These are phyloP conservation scores for Cervus canadensis DNA, from an alignment of 2,113 vertebrate species.

Conservation along the genomic window DNA sequence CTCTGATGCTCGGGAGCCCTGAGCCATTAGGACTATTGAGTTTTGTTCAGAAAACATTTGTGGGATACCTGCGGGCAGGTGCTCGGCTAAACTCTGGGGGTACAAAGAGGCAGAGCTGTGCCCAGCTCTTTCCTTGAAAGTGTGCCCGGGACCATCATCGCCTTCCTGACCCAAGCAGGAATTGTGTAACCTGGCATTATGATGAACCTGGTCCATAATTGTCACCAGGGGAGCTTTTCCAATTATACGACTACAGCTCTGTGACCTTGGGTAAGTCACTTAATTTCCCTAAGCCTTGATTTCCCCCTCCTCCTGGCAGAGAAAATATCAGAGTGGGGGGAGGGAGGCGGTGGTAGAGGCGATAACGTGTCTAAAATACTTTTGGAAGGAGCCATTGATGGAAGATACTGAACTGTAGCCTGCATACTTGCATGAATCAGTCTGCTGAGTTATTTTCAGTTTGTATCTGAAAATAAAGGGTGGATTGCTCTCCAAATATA, in stretches of 20 bases:
- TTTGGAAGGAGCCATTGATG: neutral
- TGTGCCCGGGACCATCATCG: neutral
- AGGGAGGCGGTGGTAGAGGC: neutral
- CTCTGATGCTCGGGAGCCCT: accelerated
- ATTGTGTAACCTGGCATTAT: neutral
- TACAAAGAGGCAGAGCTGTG: neutral
- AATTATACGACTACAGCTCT: neutral
- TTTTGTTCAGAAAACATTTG: neutral
- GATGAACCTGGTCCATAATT: accelerated
- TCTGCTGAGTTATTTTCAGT: constrained; percentile 32
- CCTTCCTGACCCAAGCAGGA: neutral
- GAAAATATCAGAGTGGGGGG: neutral
- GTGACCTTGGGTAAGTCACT: neutral
- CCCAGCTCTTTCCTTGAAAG: neutral
- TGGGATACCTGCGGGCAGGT: neutral
- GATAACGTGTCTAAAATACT: neutral
- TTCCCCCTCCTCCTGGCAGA: neutral
- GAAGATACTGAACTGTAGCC: neutral
- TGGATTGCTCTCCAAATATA: constrained; percentile 38
- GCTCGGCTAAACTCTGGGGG: neutral
- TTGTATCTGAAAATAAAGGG: constrained; percentile 59
- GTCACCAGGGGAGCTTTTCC: neutral
- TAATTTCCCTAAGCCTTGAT: neutral
- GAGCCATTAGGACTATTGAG: neutral
- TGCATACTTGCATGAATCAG: neutral